Evolutionary conservation across 2,113 vertebrate genomes (phyloP).

Genomic region (Murina feae): DNA sequence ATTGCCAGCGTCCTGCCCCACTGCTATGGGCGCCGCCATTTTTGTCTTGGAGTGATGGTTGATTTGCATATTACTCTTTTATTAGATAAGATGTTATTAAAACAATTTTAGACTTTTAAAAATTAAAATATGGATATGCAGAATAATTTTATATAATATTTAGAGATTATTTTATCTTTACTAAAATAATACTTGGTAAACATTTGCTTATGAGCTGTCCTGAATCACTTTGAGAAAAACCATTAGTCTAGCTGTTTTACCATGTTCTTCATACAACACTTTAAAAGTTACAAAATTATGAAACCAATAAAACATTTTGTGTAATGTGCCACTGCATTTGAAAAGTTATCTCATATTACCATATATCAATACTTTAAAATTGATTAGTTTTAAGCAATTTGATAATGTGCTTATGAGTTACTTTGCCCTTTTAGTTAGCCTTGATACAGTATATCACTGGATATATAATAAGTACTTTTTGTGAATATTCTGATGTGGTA

Average conservation of each 20-base stretch:
- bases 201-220: not conserved
- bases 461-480: not conserved
- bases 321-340: not conserved
- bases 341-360: not conserved
- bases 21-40: no score
- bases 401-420: not conserved
- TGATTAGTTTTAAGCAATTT: not conserved
- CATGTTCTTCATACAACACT: not conserved
- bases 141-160: not conserved
- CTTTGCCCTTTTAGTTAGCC: not conserved
- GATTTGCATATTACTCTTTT: no score
- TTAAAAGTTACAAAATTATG: not conserved
- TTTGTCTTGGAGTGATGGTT: no score
- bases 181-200: not conserved
- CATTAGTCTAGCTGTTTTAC: not conserved
- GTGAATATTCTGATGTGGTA: not conserved
- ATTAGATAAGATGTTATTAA: no score
- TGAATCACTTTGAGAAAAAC: not conserved
- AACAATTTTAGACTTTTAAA: not conserved
- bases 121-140: not conserved
- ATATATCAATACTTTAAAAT: not conserved
- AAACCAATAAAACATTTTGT: not conserved
- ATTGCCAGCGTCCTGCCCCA: no score
- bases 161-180: not conserved
- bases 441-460: not conserved